These are phyloP conservation scores for Eilema sororculum DNA, from an alignment of 2,888 invertebrate genomes.

Conservation along the genomic window DNA sequence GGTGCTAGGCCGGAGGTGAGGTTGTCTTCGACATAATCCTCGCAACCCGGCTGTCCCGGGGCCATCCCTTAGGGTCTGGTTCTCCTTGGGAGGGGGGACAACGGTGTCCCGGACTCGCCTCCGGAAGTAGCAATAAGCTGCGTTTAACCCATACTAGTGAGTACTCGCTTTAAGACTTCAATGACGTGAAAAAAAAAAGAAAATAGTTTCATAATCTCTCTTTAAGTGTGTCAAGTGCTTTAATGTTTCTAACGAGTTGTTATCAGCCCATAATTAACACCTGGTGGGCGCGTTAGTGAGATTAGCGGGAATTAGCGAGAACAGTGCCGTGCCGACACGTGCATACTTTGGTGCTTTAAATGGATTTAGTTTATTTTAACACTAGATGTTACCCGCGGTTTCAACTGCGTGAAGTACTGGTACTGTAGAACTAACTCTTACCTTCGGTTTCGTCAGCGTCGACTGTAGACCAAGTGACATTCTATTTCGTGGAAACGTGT, in stretches of 20 bases:
- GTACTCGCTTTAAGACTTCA: neutral
- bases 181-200: neutral
- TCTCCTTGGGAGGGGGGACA: no score
- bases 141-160: neutral
- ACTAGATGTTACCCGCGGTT: neutral
- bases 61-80: no score
- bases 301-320: conserved; percentile 38
- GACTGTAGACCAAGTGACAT: no score
- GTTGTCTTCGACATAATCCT: no score
- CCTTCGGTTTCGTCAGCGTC: no score
- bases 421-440: no score
- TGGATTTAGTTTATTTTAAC: neutral
- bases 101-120: no score
- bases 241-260: conserved; percentile 49
- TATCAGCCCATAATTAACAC: conserved; percentile 47
- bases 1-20: no score
- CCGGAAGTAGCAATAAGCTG: no score
- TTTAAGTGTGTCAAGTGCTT: conserved; percentile 41
- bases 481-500: no score
- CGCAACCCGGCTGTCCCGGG: no score
- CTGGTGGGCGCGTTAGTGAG: conserved; percentile 39
- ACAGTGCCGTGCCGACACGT: conserved; percentile 17
- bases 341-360: neutral
- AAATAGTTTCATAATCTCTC: conserved; percentile 13
- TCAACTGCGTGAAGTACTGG: no score